A percentile compares a stretch with the other conserved stretches of the same genome.
phyloP scores from a whole-genome alignment of 2,888 invertebrate species.

The Tubiluchus corallicola region DNA sequence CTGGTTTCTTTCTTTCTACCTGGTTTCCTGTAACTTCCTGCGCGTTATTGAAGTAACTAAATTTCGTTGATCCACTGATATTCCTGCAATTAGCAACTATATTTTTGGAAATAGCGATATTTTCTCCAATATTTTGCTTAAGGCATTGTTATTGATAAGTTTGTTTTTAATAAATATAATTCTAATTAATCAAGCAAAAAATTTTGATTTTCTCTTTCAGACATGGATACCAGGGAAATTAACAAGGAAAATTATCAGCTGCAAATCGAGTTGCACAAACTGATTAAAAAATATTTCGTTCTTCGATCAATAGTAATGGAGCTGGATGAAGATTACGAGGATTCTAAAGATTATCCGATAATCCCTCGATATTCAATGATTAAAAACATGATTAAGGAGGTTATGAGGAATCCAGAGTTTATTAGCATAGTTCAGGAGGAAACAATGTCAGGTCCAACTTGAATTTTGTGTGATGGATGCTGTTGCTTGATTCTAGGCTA shows the following conservation, averaged over 20 bases:
- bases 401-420: constrained; percentile 86
- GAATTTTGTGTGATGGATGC: no score
- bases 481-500: background rate
- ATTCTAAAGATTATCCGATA: constrained; percentile 79
- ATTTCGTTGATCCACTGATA: background rate
- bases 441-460: background rate
- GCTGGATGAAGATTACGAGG: constrained; percentile 71
- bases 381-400: constrained; percentile 91
- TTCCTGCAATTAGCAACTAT: background rate
- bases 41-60: background rate
- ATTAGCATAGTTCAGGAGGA: constrained; percentile 38
- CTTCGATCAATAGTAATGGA: constrained; percentile 68
- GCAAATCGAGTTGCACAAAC: constrained; percentile 75
- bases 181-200: no score
- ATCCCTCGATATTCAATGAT: constrained; percentile 84
- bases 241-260: constrained; percentile 81
- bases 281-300: constrained; percentile 77
- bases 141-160: no score
- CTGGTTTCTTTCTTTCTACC: background rate
- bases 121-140: no score
- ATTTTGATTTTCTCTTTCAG: constrained; percentile 40
- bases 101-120: background rate
- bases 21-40: background rate
- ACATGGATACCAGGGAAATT: constrained; percentile 78
- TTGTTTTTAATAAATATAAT: no score